These are phyloP conservation scores for Hecatera dysodea DNA, from an alignment of 2,888 invertebrate species.

Conservation along the genomic window DNA sequence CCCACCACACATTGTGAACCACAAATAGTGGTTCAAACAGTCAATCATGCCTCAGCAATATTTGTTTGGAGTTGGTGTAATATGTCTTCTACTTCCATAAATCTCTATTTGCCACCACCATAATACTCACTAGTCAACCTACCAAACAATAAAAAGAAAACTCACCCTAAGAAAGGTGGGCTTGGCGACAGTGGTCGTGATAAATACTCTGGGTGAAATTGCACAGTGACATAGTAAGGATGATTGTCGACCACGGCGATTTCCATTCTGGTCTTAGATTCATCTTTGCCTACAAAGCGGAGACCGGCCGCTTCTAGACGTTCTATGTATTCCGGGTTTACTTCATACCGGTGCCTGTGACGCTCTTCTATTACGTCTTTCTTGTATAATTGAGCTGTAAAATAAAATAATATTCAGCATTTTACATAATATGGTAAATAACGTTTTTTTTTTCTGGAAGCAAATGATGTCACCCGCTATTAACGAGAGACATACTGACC, in stretches of 20 bases:
- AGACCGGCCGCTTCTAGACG: slow-evolving; percentile 95
- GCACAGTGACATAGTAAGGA: slow-evolving; percentile 98
- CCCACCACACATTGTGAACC: no score
- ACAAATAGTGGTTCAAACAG: no score
- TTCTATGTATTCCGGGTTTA: slow-evolving; percentile 96
- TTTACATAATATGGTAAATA: no score
- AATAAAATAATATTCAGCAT: neutral
- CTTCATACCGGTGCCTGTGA: slow-evolving; percentile 99
- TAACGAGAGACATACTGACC: no score
- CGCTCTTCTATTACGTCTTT: slow-evolving; percentile 96
- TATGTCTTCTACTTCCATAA: no score
- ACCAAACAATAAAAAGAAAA: neutral
- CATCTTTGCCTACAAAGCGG: slow-evolving; percentile 97
- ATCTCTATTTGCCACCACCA: no score
- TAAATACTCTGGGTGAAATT: slow-evolving; percentile 99
- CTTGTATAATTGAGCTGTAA: slow-evolving; percentile 94
- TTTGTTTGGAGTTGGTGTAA: no score
- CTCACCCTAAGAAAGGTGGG: slow-evolving; percentile 97
- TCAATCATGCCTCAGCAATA: no score
- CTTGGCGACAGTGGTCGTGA: slow-evolving; percentile 97
- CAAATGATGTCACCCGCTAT: no score
- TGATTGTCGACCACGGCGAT: slow-evolving; percentile 96
- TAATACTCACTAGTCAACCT: neutral
- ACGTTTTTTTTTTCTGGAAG: no score
- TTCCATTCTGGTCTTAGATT: slow-evolving; percentile 97